Base-by-base conservation (phyloP, 2,888 invertebrate genomes). In the Anoplius nigerrimus region DNA sequence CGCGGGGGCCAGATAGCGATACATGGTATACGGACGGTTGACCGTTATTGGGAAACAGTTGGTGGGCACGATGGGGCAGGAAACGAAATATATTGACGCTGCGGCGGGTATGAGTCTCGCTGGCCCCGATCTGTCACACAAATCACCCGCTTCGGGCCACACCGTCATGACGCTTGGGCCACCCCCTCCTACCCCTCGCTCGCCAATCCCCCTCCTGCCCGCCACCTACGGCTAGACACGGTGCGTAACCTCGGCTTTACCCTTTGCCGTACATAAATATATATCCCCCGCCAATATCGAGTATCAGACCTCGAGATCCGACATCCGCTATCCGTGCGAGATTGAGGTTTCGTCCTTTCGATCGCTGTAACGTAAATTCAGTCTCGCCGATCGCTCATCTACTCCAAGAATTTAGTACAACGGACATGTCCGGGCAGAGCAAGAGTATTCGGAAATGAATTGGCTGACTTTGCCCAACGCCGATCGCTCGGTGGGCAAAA, bases 111-210 rank as follows among this genome's bases (percentile, higher is more conserved):
- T 75, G 79, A 79, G 70, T 75, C 78, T 74, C 76, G 72, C 79
- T 85, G 83, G 84, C 83, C 84, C 76, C 83, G 86, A 86, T 86
- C 83, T 84, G 86, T 83, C 85, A 80, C 86, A 86, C 86, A 86
- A 86, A 86, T 86, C 86, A 86, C 79, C 74, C 76, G 62, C 63
- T 73, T 76, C 80, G 72, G 70, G 60, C 68, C 69, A 70, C 66
- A 54, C 68, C 77, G 70, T 62, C 59, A 59, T 63, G 18, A 48
- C 48, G 48, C 57, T 59, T 66, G 63, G 64, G 71, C 52, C 58
- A 60, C 22, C 63, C 69, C n/a, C n/a, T n/a, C n/a, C n/a, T n/a
- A n/a, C n/a, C 59, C n/a, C 27, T 59, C 48, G 34, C 43, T 43
- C 53, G 18, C 52, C 18, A 13, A 34, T 52, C 43, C n/a, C 61